phyloP scores from a whole-genome alignment of 2,113 vertebrate genomes.

The Engystomops pustulosus region DNA sequence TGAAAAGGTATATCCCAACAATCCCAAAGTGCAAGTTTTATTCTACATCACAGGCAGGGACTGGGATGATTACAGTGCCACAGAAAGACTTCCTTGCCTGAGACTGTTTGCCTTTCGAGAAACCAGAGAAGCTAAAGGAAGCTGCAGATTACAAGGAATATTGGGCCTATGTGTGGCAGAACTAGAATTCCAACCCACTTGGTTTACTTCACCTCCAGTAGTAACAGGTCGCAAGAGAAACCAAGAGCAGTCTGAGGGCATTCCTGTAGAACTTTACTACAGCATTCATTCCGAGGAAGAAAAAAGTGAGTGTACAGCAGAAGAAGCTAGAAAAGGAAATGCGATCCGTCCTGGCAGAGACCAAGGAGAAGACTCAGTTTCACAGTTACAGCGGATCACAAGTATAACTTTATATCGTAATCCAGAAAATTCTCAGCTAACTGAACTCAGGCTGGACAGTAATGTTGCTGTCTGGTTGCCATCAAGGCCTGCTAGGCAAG shows the following conservation, averaged over 20 bases:
- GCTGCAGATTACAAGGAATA: constrained; percentile 81
- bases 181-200: constrained; percentile 82
- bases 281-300: constrained; percentile 74
- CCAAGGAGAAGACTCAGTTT: constrained; percentile 71
- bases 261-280: constrained; percentile 91
- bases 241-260: constrained; percentile 74
- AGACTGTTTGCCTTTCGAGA: constrained; percentile 91
- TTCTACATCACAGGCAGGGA: constrained; percentile 88
- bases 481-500: constrained; percentile 81
- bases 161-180: constrained; percentile 88
- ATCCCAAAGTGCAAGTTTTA: constrained; percentile 87
- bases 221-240: constrained; percentile 79
- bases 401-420: constrained; percentile 78
- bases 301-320: constrained; percentile 77
- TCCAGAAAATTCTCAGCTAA: constrained; percentile 75
- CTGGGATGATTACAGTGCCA: constrained; percentile 84
- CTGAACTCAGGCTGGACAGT: constrained; percentile 82
- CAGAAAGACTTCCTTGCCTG: constrained; percentile 86
- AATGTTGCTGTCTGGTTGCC: constrained; percentile 86
- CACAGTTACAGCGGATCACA: constrained; percentile 83
- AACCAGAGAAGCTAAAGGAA: constrained; percentile 86
- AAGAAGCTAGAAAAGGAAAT: constrained; percentile 80
- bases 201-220: constrained; percentile 81
- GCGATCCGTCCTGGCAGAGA: constrained; percentile 84
- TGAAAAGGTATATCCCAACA: constrained; percentile 78